Conservation (phyloP, 2,797 vertebrate genomes). For the Periparus ater region DNA sequence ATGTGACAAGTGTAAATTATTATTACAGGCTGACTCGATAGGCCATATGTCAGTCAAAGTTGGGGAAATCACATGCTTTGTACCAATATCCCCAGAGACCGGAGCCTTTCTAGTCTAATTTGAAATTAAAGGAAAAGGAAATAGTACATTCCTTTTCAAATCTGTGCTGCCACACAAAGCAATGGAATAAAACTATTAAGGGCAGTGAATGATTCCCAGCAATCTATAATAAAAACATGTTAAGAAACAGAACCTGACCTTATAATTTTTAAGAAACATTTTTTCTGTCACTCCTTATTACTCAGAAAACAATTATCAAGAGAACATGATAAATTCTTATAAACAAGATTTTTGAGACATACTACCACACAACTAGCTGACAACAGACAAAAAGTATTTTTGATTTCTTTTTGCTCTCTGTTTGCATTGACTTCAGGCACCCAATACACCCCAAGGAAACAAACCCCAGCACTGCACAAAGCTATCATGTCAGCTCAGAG, state of each 20-base stretch:
- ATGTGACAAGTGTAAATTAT: neutral
- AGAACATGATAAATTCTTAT: neutral
- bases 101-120: neutral
- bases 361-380: neutral
- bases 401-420: neutral
- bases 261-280: neutral
- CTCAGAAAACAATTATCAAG: neutral
- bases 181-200: neutral
- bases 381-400: neutral
- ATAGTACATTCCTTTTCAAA: neutral
- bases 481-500: neutral
- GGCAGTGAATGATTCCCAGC: neutral
- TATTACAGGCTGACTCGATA: neutral
- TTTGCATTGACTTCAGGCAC: neutral
- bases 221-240: neutral
- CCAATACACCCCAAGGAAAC: neutral
- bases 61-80: neutral
- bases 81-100: neutral
- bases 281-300: neutral
- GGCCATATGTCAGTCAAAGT: conserved; percentile 13
- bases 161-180: neutral
- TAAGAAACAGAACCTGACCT: neutral
- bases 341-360: neutral
- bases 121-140: conserved; percentile 18
- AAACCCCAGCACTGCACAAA: neutral